Evolutionary conservation across 2,797 vertebrate species (phyloP).

Genomic region (Anolis apletophallus): DNA sequence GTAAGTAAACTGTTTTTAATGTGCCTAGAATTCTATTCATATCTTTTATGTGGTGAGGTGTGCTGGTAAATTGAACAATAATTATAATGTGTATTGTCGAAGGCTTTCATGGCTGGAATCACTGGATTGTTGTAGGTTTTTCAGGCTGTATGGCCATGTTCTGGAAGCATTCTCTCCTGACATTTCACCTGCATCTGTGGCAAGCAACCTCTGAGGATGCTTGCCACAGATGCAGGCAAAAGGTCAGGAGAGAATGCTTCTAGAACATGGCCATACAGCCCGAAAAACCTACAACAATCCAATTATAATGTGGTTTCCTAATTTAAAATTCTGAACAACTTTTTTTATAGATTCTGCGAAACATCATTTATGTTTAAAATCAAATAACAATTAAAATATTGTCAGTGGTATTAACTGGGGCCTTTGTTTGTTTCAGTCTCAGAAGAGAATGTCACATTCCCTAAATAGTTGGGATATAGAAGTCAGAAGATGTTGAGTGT

Average conservation of each 20-base stretch:
- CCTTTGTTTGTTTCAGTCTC: not conserved
- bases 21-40: not conserved
- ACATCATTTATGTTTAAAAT: slow-evolving; percentile 11
- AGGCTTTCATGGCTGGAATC: no score
- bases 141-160: no score
- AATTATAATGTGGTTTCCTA: not conserved
- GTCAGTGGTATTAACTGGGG: not conserved
- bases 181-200: no score
- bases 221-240: no score
- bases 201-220: no score
- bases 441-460: not conserved
- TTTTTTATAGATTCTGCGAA: not conserved
- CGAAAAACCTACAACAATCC: no score
- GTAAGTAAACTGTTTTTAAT: not conserved
- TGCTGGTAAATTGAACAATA: no score
- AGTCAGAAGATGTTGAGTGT: not conserved
- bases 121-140: no score
- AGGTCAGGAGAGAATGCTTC: no score
- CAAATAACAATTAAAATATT: slow-evolving; percentile 5
- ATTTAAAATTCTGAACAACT: not conserved
- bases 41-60: not conserved
- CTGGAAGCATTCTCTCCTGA: no score
- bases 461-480: no score
- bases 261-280: no score
- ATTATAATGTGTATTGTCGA: not conserved